Evolutionary conservation across 1,140 invertebrate species (phyloP), one percentile per base, ranked within the genome.

Genomic region (Drosophila auraria): DNA sequence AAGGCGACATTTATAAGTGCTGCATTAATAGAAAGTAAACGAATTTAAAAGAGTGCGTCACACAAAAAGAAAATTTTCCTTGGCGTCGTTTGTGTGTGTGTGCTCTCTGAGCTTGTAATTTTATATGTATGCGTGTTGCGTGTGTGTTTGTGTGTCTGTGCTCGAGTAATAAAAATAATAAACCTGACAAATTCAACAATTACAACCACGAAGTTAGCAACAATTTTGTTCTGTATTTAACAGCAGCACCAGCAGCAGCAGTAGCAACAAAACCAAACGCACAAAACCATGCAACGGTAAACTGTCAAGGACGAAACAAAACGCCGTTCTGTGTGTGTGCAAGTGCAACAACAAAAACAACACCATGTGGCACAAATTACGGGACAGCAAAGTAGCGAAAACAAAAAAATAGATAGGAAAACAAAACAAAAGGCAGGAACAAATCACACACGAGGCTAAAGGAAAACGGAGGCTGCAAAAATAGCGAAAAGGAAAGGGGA

Each of bases 221-320:
- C 68, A 71, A 71, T 56, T 56, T 69, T 56, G 40, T 56, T 44
- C 45, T 49, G 11, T 63, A 27, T 47, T 63, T 17, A 63, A 38
- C 61, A 63, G 50, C 68, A 74, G 23, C 68, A 73, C 50, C 44
- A 71, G 38, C 69, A 74, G 58, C 44, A 71, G 38, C 53, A 70
- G 27, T 20, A 71, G 40, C 27, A 51, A 51, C 45, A 72, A 72
- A 15, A 45, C 30, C 20, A 56, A 54, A 49, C 56, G 74, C 82
- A 65, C 40, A 56, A 83, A 80, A 83, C 62, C 64, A 82, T 78
- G 69, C 81, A 90, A 50, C 51, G 56, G 58, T 82, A 82, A 89
- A 72, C 80, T 65, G 80, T 78, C 80, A 80, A 84, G 71, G 81
- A 91, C 73, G 87, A 92, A 73, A 87, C 80, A 71, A 84, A 78